Evolutionary conservation across 2,888 invertebrate genomes (phyloP).

Genomic region (Sisyra nigra): DNA sequence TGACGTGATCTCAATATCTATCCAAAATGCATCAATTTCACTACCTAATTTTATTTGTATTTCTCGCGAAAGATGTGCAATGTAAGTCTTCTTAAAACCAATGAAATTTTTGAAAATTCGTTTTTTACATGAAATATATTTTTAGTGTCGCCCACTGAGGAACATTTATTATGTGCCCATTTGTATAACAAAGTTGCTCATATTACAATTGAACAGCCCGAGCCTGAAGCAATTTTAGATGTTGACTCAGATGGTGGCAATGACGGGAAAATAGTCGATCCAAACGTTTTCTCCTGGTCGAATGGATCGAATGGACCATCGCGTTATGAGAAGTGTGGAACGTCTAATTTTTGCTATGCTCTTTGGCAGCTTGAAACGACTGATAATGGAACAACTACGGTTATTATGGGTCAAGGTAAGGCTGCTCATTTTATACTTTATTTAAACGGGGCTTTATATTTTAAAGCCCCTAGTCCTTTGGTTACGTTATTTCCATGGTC

Average conservation of each 20-base stretch:
- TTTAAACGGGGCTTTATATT: too few species aligned
- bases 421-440: conserved; percentile 4
- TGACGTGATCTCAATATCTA: too few species aligned
- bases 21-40: too few species aligned
- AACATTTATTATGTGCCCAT: conserved; percentile 12
- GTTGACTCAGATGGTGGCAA: conserved; percentile 11
- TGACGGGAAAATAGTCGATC: conserved; percentile 12
- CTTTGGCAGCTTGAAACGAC: conserved; percentile 47
- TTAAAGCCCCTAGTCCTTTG: too few species aligned
- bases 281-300: not conserved
- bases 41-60: too few species aligned
- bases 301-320: conserved; percentile 24
- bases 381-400: conserved; percentile 35
- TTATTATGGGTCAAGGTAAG: conserved; percentile 53
- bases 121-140: too few species aligned
- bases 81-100: too few species aligned
- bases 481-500: too few species aligned
- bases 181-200: conserved; percentile 15
- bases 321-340: conserved; percentile 30
- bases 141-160: not conserved
- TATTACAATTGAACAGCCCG: conserved; percentile 10
- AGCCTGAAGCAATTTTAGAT: conserved; percentile 10
- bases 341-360: conserved; percentile 49
- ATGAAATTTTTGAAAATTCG: too few species aligned
- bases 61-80: too few species aligned